Evolutionary conservation across 2,113 vertebrate genomes (phyloP).

Genomic region (Oryzias celebensis): DNA sequence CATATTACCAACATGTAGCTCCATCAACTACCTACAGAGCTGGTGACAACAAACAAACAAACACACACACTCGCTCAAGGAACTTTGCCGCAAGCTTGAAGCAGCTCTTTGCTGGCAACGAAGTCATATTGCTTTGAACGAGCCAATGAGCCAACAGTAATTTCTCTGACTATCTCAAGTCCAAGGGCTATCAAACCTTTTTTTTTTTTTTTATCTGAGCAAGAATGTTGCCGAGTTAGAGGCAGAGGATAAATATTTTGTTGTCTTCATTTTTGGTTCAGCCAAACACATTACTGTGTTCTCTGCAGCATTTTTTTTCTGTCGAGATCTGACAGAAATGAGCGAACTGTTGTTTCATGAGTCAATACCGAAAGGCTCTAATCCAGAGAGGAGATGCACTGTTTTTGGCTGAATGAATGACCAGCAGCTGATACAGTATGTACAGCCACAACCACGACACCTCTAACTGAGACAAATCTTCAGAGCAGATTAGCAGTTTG

Average conservation of each 20-base stretch:
- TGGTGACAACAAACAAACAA: conserved; percentile 8
- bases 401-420: conserved; percentile 2
- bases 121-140: conserved; percentile 2
- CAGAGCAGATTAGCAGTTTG: background rate
- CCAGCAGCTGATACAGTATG: background rate
- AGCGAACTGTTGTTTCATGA: conserved; percentile 19
- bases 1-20: background rate
- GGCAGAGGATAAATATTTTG: conserved; percentile 5
- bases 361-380: conserved; percentile 16
- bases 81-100: background rate
- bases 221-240: conserved; percentile 18
- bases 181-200: conserved; percentile 6
- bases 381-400: background rate
- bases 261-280: conserved; percentile 1
- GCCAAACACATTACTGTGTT: conserved; percentile 13
- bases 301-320: conserved; percentile 6
- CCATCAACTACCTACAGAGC: conserved; percentile 31
- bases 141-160: conserved; percentile 11
- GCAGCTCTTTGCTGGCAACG: background rate
- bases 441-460: background rate
- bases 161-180: conserved; percentile 12
- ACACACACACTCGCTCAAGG: background rate
- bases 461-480: background rate
- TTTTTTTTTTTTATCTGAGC: background rate
- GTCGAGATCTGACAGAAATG: conserved; percentile 4